Evolutionary conservation across 2,113 vertebrate genomes (phyloP), one percentile per base, ranked within the genome.

Genomic region (Lipotes vexillifer): DNA sequence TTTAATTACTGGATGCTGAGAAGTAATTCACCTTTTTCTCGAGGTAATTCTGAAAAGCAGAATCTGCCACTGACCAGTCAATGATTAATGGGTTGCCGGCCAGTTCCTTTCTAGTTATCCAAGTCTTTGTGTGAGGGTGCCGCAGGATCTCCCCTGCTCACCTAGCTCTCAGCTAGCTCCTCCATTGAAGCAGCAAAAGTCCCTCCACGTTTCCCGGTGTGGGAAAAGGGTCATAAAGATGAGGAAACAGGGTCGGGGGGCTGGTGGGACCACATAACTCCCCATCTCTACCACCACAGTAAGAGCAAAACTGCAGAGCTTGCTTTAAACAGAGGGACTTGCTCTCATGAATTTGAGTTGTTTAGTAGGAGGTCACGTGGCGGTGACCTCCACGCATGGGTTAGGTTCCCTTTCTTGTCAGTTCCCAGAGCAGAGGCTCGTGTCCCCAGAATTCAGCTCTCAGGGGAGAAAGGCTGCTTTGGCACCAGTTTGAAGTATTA

Each of bases 141-240:
- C 0, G 0, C 0, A 0, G 46, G 82, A 10, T 61, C 15, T 65
- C 41, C 72, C 52, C 23, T 52, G 72, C 33, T 29, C 46, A 5
- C 49, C 27, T 10, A 3, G 0, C 66, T 27, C n/a, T 85, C 27
- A 0, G 38, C 33, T 66, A 0, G 38, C 33, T 66, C 57, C 65
- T 44, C 21, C 6, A 0, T 49, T 44, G n/a, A 78, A 89, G 25
- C 25, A 75, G 36, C 36, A 18, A 0, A 71, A 77, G 69, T 6
- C 41, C 57, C 23, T 59, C 57, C 15, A 4, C 3, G 0, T 17
- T 63, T 80, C 33, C 49, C 1, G 0, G 7, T 23, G 6, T 44
- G 33, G 68, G n/a, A 44, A 89, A 52, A 91, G 57, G 13, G 21
- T 38, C 2, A 5, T 90, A 20, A 65, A 3, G 59, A 25, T 41